phyloP scores from a whole-genome alignment of 2,888 invertebrate genomes.

The Bellardia bayeri region DNA sequence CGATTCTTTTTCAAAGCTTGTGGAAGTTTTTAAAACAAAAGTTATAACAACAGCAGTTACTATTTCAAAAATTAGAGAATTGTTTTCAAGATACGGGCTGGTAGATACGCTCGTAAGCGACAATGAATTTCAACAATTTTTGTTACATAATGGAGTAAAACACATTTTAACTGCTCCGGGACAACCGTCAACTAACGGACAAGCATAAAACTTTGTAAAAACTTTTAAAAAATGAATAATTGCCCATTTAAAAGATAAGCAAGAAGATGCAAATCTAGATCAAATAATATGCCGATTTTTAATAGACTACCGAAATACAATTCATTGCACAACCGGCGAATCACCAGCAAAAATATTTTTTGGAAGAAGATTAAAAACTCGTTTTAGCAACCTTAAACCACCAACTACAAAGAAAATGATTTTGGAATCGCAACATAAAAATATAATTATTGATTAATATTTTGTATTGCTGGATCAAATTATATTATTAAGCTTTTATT shows the following conservation, averaged over 20 bases:
- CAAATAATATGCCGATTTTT: slow-evolving; percentile 20
- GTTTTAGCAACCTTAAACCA: slow-evolving; percentile 13
- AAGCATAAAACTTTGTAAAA: slow-evolving; percentile 68
- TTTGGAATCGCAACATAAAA: slow-evolving; percentile 24
- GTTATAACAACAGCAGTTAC: slow-evolving; percentile 63
- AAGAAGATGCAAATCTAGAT: background rate
- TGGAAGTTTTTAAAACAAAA: slow-evolving; percentile 73
- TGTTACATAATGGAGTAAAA: slow-evolving; percentile 25
- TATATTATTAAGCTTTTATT: too few relatives aligned
- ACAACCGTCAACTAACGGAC: slow-evolving; percentile 61
- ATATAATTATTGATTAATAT: too few relatives aligned
- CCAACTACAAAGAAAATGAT: slow-evolving; percentile 11
- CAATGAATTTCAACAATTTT: slow-evolving; percentile 62
- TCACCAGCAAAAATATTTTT: slow-evolving; percentile 26
- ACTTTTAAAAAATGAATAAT: slow-evolving; percentile 17
- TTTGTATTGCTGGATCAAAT: too few relatives aligned
- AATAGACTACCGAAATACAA: slow-evolving; percentile 8
- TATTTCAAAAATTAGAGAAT: slow-evolving; percentile 64
- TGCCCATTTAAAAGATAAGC: background rate
- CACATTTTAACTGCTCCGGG: slow-evolving; percentile 72
- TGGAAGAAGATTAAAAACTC: background rate
- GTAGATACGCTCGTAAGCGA: slow-evolving; percentile 66
- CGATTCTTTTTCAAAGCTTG: slow-evolving; percentile 71
- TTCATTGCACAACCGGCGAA: slow-evolving; percentile 8
- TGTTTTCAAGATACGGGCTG: slow-evolving; percentile 67